Base-by-base conservation (phyloP, 2,113 vertebrate species). In the Neolamprologus variostigma region DNA sequence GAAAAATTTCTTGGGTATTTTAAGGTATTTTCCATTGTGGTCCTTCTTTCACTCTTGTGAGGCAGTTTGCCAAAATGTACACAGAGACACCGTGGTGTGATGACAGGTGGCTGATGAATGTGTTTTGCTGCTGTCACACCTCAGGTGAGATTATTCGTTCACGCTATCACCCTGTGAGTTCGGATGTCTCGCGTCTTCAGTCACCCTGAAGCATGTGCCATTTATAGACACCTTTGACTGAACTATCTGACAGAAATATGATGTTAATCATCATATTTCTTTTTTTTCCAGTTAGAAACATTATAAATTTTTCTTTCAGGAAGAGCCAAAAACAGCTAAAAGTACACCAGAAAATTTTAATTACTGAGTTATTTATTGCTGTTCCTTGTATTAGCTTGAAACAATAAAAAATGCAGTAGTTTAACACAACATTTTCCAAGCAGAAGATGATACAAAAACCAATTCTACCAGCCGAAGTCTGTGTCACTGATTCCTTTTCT, bases 101-200 rank as follows among this genome's bases (percentile, higher is more conserved):
- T 80, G 90, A 80, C 90, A 93, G 89, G 89, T 88, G 89, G 89
- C 71, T 59, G 81, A 57, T 78, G 57, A 83, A 33, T 12, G 35
- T 79, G 73, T 73, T 84, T 31, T 71, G 87, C 28, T 78, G 84
- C 21, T 84, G 91, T 91, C 90, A 76, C 94, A 92, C 94, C 86
- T 85, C 80, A 89, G 90, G 88, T 93, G 94, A 94, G 92, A 93
- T 47, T 33, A 66, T 81, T 89, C 50, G 59, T 82, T 89, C 88
- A 66, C 89, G 81, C 91, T 33, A 8, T 89, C 76, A 85, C 78
- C 89, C 86, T 40, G 66, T 45, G 71, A 63, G 82, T 87, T 80
- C 81, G 45, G 81, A 76, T 83, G 88, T 86, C 63, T 85, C 79
- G 63, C 12, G 13, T 86, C 85, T 53, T 85, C 76, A 71, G 9